Conservation (phyloP, 2,797 vertebrate genomes). For the Fundulus diaphanus region DNA sequence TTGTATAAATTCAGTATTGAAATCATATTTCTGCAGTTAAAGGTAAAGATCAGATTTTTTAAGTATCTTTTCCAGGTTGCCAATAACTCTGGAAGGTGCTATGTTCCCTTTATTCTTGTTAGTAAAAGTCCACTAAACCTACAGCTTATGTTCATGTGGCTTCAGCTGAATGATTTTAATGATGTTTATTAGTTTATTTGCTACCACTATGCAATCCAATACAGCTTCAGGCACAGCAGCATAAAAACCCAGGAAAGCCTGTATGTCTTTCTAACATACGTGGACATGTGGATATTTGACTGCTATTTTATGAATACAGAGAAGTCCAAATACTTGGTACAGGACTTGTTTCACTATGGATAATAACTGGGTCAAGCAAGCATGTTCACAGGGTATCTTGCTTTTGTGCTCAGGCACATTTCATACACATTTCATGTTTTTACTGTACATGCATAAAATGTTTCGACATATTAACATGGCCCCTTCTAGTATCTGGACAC, state of each 20-base stretch:
- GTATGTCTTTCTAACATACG: neutral
- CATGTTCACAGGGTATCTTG: too few relatives aligned
- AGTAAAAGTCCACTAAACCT: neutral
- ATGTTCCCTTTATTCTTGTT: neutral
- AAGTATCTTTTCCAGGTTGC: neutral
- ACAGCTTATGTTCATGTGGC: neutral
- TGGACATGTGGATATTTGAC: neutral
- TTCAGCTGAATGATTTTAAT: constrained; percentile 8
- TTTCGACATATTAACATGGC: too few relatives aligned
- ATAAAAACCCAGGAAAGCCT: neutral
- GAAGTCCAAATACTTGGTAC: neutral
- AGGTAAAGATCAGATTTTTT: neutral
- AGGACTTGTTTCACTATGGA: too few relatives aligned
- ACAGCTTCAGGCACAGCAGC: neutral
- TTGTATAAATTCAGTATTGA: neutral
- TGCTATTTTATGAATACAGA: neutral
- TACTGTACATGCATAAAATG: too few relatives aligned
- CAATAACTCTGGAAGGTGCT: neutral
- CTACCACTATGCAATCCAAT: neutral
- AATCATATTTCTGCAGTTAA: neutral
- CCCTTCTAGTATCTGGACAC: too few relatives aligned
- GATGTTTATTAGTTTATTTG: constrained; percentile 7
- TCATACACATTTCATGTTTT: too few relatives aligned
- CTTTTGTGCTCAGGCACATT: too few relatives aligned
- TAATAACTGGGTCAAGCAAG: too few relatives aligned